phyloP scores from a whole-genome alignment of 2,797 vertebrate species.

The Hapalemur alaotrensis region DNA sequence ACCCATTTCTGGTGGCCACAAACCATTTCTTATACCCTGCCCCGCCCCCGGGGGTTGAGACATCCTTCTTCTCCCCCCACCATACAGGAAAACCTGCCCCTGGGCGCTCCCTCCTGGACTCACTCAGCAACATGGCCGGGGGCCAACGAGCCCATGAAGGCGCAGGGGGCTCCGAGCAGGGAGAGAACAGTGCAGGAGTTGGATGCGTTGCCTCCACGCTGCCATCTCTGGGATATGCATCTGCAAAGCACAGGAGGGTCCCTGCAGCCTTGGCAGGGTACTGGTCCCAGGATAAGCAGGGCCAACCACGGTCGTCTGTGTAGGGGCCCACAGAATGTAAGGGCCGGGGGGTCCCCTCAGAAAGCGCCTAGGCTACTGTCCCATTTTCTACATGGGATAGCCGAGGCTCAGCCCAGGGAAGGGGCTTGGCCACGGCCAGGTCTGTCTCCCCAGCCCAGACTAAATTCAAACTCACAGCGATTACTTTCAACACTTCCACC shows the following conservation, averaged over 20 bases:
- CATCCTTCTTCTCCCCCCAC: not conserved
- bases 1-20: not conserved
- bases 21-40: not conserved
- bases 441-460: not conserved
- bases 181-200: constrained; percentile 95
- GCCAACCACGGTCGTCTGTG: not conserved
- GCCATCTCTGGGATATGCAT: constrained; percentile 95
- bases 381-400: not conserved
- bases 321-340: not conserved
- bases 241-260: constrained; percentile 79
- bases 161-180: constrained; percentile 89
- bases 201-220: constrained; percentile 96
- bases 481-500: not conserved
- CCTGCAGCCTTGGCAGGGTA: not conserved
- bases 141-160: constrained; percentile 94
- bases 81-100: not conserved
- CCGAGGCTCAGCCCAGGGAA: not conserved
- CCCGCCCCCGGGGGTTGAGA: not conserved
- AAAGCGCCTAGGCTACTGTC: not conserved
- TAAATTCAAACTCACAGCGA: not conserved
- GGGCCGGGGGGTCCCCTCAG: not conserved
- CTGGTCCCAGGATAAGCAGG: not conserved
- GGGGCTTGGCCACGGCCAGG: not conserved
- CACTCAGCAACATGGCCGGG: constrained; percentile 91
- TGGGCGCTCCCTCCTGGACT: constrained; percentile 78